Base-by-base conservation (phyloP, 2,797 vertebrate genomes). In the Acipenser oxyrinchus region DNA sequence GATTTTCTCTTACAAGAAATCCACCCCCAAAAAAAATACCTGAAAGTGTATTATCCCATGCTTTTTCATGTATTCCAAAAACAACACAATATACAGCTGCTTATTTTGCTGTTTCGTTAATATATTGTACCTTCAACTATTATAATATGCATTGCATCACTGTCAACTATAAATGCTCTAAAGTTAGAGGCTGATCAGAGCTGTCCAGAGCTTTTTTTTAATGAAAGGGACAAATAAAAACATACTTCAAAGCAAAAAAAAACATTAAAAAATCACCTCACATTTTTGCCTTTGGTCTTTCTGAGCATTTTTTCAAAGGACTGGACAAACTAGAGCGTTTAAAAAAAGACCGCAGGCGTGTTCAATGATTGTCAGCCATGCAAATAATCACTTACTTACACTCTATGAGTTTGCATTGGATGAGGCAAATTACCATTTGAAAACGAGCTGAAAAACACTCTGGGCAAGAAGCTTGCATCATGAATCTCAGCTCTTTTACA, bases 331-430 rank as follows among this genome's bases (percentile, higher is more conserved):
- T 90, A 87, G 91, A 91, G 90, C 85, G 89, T 92, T 92, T 89
- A 91, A 86, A 84, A 83, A 91, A 93, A 91, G 89, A 91, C 93
- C 87, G 83, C 86, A 86, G 91, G 90, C 93, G 78, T 84, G 82
- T 89, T 82, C 89, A 93, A 87, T 91, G 91, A 95, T 92, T 95
- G 91, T 94, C 92, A 95, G 89, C 93, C 93, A 95, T 93, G 93
- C 92, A 95, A 94, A 95, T 95, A 96, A 96, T 97, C 91, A 95
- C 90, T 96, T 96, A 94, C 93, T 96, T 94, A 94, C 88, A 94
- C 89, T 94, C 85, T 86, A 90, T 92, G 91, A 91, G 89, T 95
- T 94, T 90, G 84, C 89, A 90, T 85, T 90, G 90, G 92, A 94
- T 93, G 93, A 93, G 93, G 93, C 88, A 93, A 95, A 97, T 95